A percentile compares a stretch with the other conserved stretches of the same genome.
Conservation (phyloP, 2,888 invertebrate species). For the Clanis bilineata region DNA sequence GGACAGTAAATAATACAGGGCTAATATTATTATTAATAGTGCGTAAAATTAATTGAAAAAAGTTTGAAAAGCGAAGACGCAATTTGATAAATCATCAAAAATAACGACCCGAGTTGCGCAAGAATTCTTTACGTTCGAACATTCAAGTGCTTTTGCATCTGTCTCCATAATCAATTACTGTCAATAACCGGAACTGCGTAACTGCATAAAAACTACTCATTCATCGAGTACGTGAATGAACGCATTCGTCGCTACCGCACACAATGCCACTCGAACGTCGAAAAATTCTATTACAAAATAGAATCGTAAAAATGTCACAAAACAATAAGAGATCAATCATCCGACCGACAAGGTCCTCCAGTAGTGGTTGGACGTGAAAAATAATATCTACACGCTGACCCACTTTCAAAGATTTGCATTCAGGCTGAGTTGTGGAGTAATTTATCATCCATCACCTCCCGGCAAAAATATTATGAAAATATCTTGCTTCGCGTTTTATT, state of each 20-base stretch:
- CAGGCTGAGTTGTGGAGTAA: conserved; percentile 55
- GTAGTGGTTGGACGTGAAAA: conserved; percentile 68
- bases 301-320: conserved; percentile 69
- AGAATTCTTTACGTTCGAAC: conserved; percentile 24
- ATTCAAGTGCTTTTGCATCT: conserved; percentile 27
- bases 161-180: conserved; percentile 57
- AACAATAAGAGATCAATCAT: conserved; percentile 77
- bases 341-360: conserved; percentile 56
- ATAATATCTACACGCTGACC: conserved; percentile 71
- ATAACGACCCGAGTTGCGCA: background rate
- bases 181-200: conserved; percentile 55
- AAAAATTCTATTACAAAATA: conserved; percentile 63
- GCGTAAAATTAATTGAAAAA: no score
- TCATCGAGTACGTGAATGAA: conserved; percentile 14
- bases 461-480: conserved; percentile 54
- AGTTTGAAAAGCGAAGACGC: no score
- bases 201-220: conserved; percentile 23
- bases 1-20: no score
- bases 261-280: conserved; percentile 57
- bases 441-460: conserved; percentile 72
- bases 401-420: conserved; percentile 78
- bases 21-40: no score
- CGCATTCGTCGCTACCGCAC: conserved; percentile 55
- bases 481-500: conserved; percentile 13
- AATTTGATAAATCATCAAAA: no score